Evolutionary conservation across 2,113 vertebrate genomes (phyloP).

Genomic region (Apodemus sylvaticus): DNA sequence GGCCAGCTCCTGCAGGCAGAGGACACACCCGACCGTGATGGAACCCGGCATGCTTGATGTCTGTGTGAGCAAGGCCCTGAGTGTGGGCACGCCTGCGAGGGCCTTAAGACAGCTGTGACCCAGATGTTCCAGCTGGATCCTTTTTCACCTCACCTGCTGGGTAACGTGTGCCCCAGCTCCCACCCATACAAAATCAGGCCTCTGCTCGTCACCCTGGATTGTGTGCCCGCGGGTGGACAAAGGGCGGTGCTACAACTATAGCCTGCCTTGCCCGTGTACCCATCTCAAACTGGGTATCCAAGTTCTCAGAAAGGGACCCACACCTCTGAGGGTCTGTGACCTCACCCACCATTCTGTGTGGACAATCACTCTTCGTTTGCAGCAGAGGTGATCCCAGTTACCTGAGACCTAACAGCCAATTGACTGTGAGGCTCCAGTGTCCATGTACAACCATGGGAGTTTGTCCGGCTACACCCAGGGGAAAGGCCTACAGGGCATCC

Average conservation of each 20-base stretch:
- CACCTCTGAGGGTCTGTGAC: accelerated
- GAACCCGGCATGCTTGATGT: neutral
- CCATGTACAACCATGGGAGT: neutral
- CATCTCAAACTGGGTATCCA: neutral
- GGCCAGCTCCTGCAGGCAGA: neutral
- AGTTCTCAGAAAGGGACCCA: neutral
- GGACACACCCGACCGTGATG: neutral
- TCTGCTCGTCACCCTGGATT: no score
- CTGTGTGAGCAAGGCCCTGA: neutral
- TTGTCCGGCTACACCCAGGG: neutral
- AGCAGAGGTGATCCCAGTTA: neutral
- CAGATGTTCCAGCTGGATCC: neutral
- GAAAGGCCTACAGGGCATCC: accelerated
- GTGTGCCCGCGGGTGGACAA: no score
- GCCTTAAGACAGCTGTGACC: neutral
- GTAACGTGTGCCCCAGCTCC: neutral
- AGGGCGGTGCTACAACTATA: no score
- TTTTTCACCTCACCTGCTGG: neutral
- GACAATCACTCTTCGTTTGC: neutral
- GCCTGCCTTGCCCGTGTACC: no score
- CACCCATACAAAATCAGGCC: neutral
- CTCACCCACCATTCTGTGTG: accelerated
- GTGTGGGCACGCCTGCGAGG: neutral
- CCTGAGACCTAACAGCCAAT: neutral
- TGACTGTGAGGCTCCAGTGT: neutral